These are phyloP conservation scores for Acomys russatus DNA, from an alignment of 2,797 vertebrate genomes.

Conservation along the genomic window DNA sequence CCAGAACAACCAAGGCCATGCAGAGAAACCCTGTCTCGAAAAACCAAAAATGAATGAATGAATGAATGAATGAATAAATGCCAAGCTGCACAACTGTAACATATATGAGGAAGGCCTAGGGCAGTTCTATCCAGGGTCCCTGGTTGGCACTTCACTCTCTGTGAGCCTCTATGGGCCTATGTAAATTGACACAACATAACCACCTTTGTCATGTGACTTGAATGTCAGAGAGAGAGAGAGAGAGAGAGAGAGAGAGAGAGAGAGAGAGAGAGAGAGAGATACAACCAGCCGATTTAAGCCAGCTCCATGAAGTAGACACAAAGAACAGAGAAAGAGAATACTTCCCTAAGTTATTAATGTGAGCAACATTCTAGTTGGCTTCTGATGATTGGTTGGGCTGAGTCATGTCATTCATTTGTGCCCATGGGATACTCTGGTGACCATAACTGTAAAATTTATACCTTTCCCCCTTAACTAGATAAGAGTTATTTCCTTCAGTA, in stretches of 20 bases:
- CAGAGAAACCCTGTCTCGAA: no score
- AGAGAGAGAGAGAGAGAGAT: not conserved
- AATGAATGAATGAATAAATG: no score
- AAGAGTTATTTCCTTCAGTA: not conserved
- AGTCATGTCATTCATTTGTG: not conserved
- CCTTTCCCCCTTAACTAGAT: not conserved
- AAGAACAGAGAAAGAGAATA: not conserved
- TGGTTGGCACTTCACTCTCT: not conserved
- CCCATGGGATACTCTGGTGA: not conserved
- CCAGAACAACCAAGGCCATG: no score
- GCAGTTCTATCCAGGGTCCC: not conserved
- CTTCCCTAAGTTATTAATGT: not conserved
- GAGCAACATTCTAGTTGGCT: not conserved
- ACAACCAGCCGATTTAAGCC: not conserved
- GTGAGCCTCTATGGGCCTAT: not conserved
- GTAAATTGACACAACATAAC: not conserved
- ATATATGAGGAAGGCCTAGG: not conserved
- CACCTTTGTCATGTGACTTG: not conserved
- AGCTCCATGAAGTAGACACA: not conserved
- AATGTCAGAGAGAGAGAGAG: not conserved
- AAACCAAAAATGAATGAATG: no score
- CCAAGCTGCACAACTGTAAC: not conserved
- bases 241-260: no score
- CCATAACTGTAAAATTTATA: not conserved
- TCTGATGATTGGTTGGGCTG: not conserved